Percentiles rank a stretch among this genome's conserved stretches.
phyloP scores from a whole-genome alignment of 2,888 invertebrate genomes.

The Drosophila recens region DNA sequence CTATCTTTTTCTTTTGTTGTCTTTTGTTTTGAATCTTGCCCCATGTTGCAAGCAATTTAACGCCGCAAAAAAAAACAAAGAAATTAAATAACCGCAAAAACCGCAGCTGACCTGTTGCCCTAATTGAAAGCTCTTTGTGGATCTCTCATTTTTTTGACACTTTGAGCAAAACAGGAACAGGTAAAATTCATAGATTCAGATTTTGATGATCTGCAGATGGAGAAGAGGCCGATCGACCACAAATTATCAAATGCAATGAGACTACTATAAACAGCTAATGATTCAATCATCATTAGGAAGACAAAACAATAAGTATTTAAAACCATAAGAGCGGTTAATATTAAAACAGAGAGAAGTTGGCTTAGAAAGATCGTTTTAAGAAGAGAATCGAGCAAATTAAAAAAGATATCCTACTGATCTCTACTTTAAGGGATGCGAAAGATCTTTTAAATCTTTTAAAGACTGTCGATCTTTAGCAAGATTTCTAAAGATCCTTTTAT shows the following conservation, averaged over 20 bases:
- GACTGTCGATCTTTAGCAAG: neutral
- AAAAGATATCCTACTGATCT: neutral
- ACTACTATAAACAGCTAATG: conserved; percentile 2
- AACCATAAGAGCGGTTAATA: neutral
- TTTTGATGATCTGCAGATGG: neutral
- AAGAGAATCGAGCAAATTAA: no score
- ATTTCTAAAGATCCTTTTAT: neutral
- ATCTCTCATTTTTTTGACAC: conserved; percentile 32
- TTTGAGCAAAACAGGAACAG: conserved; percentile 17
- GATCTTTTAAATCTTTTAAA: neutral
- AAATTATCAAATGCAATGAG: conserved; percentile 6
- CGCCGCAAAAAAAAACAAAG: neutral
- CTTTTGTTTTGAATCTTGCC: conserved; percentile 8
- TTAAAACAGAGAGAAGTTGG: neutral
- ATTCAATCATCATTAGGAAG: neutral
- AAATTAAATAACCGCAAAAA: conserved; percentile 3
- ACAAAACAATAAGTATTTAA: neutral
- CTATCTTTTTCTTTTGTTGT: neutral
- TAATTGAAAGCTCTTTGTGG: conserved; percentile 48
- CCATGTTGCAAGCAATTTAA: conserved; percentile 13
- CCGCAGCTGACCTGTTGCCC: conserved; percentile 57
- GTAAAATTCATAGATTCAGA: neutral
- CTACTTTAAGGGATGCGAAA: neutral
- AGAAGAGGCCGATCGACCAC: neutral
- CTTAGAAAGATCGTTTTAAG: neutral